phyloP scores from a whole-genome alignment of 2,888 invertebrate species.

The Allolobophora icterica region DNA sequence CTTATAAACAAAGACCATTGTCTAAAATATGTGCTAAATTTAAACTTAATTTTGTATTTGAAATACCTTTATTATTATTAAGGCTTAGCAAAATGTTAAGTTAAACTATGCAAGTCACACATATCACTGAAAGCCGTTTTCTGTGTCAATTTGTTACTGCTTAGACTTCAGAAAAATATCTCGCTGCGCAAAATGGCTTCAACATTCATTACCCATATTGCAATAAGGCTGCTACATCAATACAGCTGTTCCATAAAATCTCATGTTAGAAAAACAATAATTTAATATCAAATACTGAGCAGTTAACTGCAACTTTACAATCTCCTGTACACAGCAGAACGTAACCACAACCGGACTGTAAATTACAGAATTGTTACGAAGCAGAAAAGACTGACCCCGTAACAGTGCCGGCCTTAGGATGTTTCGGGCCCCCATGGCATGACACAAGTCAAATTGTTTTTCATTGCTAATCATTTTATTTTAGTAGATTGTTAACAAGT shows the following conservation, averaged over 20 bases:
- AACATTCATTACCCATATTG: slow-evolving; percentile 17
- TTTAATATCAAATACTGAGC: slow-evolving; percentile 8
- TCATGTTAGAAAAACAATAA: not conserved
- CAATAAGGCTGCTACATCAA: not conserved
- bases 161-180: not conserved
- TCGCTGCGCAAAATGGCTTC: not conserved
- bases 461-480: too few relatives aligned
- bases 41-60: not conserved
- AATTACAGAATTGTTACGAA: not conserved
- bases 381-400: not conserved
- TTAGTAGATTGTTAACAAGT: too few relatives aligned
- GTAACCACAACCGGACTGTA: not conserved
- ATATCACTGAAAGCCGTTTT: not conserved
- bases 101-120: not conserved
- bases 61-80: not conserved
- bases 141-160: not conserved
- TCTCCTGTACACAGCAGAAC: slow-evolving; percentile 17
- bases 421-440: too few relatives aligned
- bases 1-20: not conserved
- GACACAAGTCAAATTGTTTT: too few relatives aligned
- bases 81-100: not conserved
- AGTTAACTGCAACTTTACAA: not conserved
- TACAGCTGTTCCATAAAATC: not conserved
- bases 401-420: too few relatives aligned
- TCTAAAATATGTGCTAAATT: not conserved